A percentile compares a stretch with the other conserved stretches of the same genome.
These are phyloP conservation scores for Hydraecia micacea DNA, from an alignment of 2,888 invertebrate species.

Conservation along the genomic window DNA sequence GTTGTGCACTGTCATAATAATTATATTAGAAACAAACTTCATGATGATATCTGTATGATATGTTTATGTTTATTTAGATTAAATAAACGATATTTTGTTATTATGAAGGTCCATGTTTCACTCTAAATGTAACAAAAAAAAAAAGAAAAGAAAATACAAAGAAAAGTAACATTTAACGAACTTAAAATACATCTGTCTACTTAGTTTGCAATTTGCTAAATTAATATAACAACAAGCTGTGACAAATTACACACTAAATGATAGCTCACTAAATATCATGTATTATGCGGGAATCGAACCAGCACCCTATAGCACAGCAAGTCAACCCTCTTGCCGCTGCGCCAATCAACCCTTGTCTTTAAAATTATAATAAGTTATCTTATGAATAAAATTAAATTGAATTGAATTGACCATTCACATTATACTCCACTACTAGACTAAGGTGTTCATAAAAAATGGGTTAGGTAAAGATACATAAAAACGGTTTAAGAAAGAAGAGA, in stretches of 20 bases:
- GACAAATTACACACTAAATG: neutral
- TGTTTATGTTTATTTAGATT: neutral
- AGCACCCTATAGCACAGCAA: neutral
- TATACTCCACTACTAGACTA: too few relatives aligned
- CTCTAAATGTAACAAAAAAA: neutral
- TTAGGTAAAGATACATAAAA: too few relatives aligned
- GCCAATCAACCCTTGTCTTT: neutral
- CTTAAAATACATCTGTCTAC: neutral
- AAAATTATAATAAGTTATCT: neutral
- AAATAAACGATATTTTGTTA: neutral
- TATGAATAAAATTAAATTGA: too few relatives aligned
- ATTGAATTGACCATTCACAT: too few relatives aligned
- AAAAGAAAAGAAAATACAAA: neutral
- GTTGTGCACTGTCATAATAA: neutral
- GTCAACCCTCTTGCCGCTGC: neutral
- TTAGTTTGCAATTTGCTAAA: neutral
- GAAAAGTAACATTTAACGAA: neutral
- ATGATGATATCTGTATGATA: neutral
- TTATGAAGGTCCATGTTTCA: neutral
- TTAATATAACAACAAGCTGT: neutral
- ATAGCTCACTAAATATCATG: neutral
- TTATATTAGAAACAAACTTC: neutral
- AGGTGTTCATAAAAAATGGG: too few relatives aligned
- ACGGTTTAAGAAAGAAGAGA: too few relatives aligned
- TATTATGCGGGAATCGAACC: conserved; percentile 2